Conservation (phyloP, 2,113 vertebrate species). For the Cettia cetti region DNA sequence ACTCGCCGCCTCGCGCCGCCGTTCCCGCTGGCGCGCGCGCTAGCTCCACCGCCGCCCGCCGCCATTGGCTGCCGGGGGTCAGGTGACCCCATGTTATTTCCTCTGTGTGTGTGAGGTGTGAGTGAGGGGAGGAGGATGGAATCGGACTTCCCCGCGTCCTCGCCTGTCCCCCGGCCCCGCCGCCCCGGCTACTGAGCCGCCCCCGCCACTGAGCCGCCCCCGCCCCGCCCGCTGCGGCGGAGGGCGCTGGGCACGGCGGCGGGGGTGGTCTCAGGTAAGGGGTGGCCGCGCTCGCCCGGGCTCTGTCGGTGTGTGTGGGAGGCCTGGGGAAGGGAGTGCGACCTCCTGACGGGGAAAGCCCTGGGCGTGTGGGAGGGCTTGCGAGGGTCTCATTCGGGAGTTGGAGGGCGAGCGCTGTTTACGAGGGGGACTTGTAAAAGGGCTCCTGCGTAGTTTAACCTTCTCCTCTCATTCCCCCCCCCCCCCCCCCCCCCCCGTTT, state of each 20-base stretch:
- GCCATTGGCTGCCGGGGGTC: not conserved
- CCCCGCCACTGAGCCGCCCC: not conserved
- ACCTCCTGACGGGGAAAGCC: not conserved
- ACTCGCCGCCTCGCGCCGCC: not conserved
- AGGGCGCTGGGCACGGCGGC: not conserved
- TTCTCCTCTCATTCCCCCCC: accelerated
- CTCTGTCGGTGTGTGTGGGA: not conserved
- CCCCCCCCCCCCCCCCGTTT: no score
- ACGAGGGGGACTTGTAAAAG: not conserved
- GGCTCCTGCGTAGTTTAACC: not conserved
- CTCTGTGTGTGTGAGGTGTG: not conserved
- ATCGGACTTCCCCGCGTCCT: not conserved
- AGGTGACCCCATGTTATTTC: not conserved
- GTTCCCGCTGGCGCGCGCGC: not conserved
- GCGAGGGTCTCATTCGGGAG: not conserved
- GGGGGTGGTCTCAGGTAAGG: conserved; percentile 29
- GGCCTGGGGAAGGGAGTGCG: not conserved
- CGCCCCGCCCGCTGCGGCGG: not conserved
- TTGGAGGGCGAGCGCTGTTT: not conserved
- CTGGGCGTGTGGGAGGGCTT: not conserved
- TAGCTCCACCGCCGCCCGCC: not conserved
- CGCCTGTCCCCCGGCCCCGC: not conserved
- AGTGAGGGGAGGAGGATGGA: not conserved
- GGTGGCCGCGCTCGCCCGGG: not conserved
- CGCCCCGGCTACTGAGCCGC: not conserved